phyloP scores from a whole-genome alignment of 1,140 invertebrate species.

The Drosophila parvula region DNA sequence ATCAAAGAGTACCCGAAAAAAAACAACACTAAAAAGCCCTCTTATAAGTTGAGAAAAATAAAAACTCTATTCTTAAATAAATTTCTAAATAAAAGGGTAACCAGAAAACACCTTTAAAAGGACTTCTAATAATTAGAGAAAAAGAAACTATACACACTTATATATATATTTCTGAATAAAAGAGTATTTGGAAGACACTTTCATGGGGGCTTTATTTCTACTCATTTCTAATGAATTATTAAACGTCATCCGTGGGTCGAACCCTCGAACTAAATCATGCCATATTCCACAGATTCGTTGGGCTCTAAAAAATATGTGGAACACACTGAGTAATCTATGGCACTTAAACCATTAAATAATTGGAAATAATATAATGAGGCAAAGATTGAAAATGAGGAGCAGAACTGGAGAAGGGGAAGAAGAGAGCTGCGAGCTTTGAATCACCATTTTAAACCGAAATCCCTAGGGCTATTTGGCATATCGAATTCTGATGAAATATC shows the following conservation, averaged over 20 bases:
- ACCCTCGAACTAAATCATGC: not conserved
- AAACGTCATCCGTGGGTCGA: not conserved
- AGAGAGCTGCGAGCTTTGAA: not conserved
- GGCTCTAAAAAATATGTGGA: slow-evolving; percentile 38
- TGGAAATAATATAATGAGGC: not conserved
- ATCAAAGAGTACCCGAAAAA: too few relatives aligned
- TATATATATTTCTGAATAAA: not conserved
- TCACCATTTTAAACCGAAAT: not conserved
- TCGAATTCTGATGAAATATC: slow-evolving; percentile 19
- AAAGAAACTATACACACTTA: too few relatives aligned
- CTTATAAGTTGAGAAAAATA: too few relatives aligned
- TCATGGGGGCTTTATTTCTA: too few relatives aligned
- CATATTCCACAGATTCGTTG: slow-evolving; percentile 6
- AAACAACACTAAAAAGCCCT: too few relatives aligned
- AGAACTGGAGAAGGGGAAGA: not conserved
- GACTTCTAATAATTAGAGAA: too few relatives aligned
- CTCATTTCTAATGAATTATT: too few relatives aligned
- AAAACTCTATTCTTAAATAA: not conserved
- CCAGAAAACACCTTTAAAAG: not conserved
- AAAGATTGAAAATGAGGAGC: not conserved
- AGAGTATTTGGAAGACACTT: not conserved
- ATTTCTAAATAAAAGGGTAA: not conserved
- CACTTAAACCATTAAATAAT: not conserved
- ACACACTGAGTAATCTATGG: not conserved
- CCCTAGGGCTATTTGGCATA: not conserved